These are phyloP conservation scores for Parazoanthus swiftii DNA, from an alignment of 92 coral and sea anemone species.

Conservation along the genomic window DNA sequence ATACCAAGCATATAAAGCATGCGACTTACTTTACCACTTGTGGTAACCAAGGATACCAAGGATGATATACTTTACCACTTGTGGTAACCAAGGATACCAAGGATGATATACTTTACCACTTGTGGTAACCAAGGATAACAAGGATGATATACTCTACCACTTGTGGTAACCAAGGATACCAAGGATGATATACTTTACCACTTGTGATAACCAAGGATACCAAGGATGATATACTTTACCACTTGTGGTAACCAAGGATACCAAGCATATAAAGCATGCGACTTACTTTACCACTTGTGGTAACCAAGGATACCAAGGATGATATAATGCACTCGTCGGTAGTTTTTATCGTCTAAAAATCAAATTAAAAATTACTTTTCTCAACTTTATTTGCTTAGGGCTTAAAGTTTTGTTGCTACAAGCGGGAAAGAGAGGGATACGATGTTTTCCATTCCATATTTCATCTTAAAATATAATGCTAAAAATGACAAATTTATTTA, in stretches of 20 bases:
- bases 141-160: no score
- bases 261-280: conserved; percentile 56
- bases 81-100: conserved; percentile 80
- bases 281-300: conserved; percentile 81
- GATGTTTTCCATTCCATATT: not conserved
- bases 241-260: conserved; percentile 70
- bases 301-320: conserved; percentile 81
- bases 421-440: not conserved
- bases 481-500: no score
- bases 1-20: no score
- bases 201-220: no score
- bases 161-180: no score
- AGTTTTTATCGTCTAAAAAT: conserved; percentile 79
- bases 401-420: not conserved
- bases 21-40: no score
- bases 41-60: no score
- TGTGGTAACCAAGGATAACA: conserved; percentile 71
- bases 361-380: not conserved
- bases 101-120: conserved; percentile 69
- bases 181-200: no score
- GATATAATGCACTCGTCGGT: conserved; percentile 94
- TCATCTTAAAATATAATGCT: no score
- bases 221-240: conserved; percentile 60
- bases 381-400: not conserved
- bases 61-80: conserved; percentile 80